phyloP scores from a whole-genome alignment of 2,888 invertebrate species.

The Coenonympha glycerion region DNA sequence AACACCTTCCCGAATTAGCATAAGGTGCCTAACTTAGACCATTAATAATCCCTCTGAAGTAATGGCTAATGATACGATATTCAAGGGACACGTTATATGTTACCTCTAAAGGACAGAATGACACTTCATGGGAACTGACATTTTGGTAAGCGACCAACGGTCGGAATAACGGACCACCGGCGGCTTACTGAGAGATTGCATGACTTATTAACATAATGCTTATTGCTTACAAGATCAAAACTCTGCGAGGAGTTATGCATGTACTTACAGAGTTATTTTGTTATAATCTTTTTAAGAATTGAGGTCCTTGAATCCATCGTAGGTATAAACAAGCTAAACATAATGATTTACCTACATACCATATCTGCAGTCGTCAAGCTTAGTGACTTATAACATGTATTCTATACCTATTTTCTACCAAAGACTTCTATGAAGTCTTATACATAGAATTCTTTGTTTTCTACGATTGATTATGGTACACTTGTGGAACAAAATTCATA shows the following conservation, averaged over 20 bases:
- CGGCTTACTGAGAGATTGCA: slow-evolving; percentile 11
- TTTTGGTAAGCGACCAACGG: slow-evolving; percentile 28
- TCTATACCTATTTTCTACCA: too few relatives aligned
- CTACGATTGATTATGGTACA: too few relatives aligned
- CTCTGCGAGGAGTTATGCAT: slow-evolving; percentile 5
- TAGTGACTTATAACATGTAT: too few relatives aligned
- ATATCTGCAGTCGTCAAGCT: too few relatives aligned
- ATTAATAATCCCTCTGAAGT: slow-evolving; percentile 13
- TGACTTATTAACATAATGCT: slow-evolving; percentile 11
- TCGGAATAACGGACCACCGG: slow-evolving; percentile 23
- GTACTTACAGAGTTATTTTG: background rate
- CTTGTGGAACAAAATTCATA: too few relatives aligned
- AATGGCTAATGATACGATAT: slow-evolving; percentile 16
- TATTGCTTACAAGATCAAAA: slow-evolving; percentile 5
- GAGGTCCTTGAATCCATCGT: too few relatives aligned
- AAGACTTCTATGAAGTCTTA: too few relatives aligned
- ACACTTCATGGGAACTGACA: slow-evolving; percentile 29
- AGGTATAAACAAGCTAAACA: too few relatives aligned
- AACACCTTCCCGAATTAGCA: background rate
- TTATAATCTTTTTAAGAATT: background rate
- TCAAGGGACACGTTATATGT: slow-evolving; percentile 16
- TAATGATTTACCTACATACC: too few relatives aligned
- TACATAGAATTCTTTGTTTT: too few relatives aligned
- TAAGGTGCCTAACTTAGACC: background rate
- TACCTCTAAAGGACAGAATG: slow-evolving; percentile 19